Evolutionary conservation across 2,113 vertebrate species (phyloP), one percentile per base, ranked within the genome.

Genomic region (Phrynosoma platyrhinos): DNA sequence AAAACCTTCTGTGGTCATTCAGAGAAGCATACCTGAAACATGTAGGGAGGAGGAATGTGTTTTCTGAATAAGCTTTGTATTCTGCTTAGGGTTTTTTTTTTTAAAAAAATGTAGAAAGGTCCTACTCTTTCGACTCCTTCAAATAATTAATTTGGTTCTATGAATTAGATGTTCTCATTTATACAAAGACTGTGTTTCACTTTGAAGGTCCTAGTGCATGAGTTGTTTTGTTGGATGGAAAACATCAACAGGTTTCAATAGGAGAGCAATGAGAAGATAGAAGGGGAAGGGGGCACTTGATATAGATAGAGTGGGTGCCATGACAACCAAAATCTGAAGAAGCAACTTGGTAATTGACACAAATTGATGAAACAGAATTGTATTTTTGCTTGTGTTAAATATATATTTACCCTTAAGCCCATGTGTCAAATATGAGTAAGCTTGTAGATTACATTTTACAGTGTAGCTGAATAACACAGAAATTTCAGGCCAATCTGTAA

Each of bases 251-350:
- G 79, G 76, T 86, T 93, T 71, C 13, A 30, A 7, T 9, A 77
- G 91, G 78, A 93, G 82, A 81, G 32, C 66, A 1, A 68, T 84
- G 79, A 94, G 91, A 90, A 86, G 91, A 84, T 77, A 23, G 78
- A n/a, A 79, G 83, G 20, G 66, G 74, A 32, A 80, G 62, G 76
- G 81, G 87, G 91, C 30, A 78, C 36, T 78, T 86, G 0, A 0
- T 80, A 79, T 58, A 66, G 84, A 79, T 58, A 66, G 84, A 88
- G 87, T 87, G 92, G 90, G 88, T 96, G 79, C 92, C 92, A 96
- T 96, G 95, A 95, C 93, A 96, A 97, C 95, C 91, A 91, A 93
- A 94, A 94, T 94, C 92, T 89, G 92, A 93, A 89, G 93, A 96
- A 95, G 87, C 94, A 95, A 92, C 87, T 82, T 0, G 82, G 86